These are phyloP conservation scores for Tapirus indicus DNA, from an alignment of 2,797 vertebrate species.

Conservation along the genomic window DNA sequence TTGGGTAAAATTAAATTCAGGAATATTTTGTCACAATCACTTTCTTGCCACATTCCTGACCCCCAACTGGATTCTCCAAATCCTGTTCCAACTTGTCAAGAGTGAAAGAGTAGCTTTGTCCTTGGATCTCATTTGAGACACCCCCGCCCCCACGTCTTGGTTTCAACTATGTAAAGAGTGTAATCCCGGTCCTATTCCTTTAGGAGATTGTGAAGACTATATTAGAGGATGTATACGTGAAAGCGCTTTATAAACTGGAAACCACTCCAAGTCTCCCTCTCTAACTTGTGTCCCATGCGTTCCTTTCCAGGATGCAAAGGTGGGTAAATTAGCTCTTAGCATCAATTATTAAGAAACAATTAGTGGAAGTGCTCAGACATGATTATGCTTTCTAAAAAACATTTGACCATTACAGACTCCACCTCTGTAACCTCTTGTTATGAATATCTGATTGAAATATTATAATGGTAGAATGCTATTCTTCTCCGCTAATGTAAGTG, in stretches of 20 bases:
- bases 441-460: not conserved
- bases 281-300: not conserved
- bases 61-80: not conserved
- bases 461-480: not conserved
- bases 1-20: not conserved
- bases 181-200: not conserved
- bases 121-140: not conserved
- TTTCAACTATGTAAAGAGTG: not conserved
- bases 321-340: not conserved
- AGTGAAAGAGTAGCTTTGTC: not conserved
- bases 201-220: not conserved
- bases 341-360: conserved; percentile 13
- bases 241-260: not conserved
- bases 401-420: not conserved
- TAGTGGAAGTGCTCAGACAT: not conserved
- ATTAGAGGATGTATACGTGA: not conserved
- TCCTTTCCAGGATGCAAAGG: not conserved
- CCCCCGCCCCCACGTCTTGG: not conserved
- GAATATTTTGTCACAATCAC: not conserved
- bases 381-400: not conserved
- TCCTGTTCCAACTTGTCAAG: not conserved
- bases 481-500: not conserved
- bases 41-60: not conserved
- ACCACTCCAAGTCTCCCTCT: not conserved
- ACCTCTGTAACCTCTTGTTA: not conserved